Evolutionary conservation across 2,113 vertebrate species (phyloP), one percentile per base, ranked within the genome.

Genomic region (Oryzias woworae): DNA sequence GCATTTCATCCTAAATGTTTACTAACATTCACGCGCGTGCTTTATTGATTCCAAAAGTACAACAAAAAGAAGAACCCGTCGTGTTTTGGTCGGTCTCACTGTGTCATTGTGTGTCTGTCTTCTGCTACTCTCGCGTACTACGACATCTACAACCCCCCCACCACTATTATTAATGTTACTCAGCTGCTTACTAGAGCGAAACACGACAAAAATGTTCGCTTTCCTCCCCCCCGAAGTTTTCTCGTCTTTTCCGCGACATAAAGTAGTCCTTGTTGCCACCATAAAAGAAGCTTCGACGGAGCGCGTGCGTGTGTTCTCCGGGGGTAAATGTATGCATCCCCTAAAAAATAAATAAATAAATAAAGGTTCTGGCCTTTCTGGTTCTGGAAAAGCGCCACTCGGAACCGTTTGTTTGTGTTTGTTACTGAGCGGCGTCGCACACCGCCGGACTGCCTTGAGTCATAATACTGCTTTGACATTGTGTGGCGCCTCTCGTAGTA

Each of bases 381-480:
- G 56, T 68, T 65, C 17, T 24, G 43, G 55, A 61, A 24, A 74
- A 67, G 50, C 64, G 78, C 74, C 67, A 70, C 78, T 77, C 56
- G 68, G 70, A 73, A 68, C 62, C 71, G 80, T 58, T 69, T 83
- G 83, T 86, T 84, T 85, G 71, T 84, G 71, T 81, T 82, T 74
- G 73, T 71, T 61, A 49, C 63, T 56, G 72, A 47, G 77, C 69
- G 58, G 69, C 78, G 56, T 36, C 53, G 71, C 77, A 68, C 71
- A 72, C 53, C 53, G 77, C 50, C 66, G 53, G 74, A 73, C 71
- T 58, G 79, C 81, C 82, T 79, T 66, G 22, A 85, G 69, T 89
- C 85, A 69, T 70, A 77, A 83, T 71, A 82, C 82, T 85, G 73
- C 76, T 75, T 75, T 90, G 90, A 89, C 90, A 90, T 88, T 90